A percentile compares a stretch with the other conserved stretches of the same genome.
phyloP scores from a whole-genome alignment of 2,113 vertebrate genomes.

The Onychostoma macrolepis region DNA sequence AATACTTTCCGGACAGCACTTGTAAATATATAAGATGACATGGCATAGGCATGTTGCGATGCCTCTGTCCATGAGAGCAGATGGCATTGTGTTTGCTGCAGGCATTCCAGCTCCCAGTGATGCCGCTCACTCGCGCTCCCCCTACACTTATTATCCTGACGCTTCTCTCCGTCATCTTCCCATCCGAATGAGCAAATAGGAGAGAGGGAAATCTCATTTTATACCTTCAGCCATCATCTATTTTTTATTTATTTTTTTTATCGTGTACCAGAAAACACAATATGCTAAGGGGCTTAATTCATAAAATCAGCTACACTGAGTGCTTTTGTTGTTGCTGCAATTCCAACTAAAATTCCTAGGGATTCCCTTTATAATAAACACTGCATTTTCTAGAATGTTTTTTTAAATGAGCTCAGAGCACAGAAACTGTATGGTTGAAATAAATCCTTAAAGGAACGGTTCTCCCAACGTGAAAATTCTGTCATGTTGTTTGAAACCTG shows the following conservation, averaged over 20 bases:
- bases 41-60: not conserved
- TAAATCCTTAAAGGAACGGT: not conserved
- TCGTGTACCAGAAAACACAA: not conserved
- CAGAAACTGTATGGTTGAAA: not conserved
- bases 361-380: not conserved
- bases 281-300: not conserved
- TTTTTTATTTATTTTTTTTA: not conserved
- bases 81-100: conserved; percentile 39
- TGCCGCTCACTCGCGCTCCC: conserved; percentile 12
- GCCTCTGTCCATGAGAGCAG: conserved; percentile 45
- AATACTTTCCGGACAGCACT: too few relatives aligned
- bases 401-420: not conserved
- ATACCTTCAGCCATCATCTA: conserved; percentile 19
- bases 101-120: conserved; percentile 45
- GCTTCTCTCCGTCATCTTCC: conserved; percentile 1
- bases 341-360: not conserved
- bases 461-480: not conserved
- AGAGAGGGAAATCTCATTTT: conserved; percentile 21
- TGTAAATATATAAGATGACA: not conserved
- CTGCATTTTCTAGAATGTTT: not conserved
- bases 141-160: not conserved
- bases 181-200: not conserved
- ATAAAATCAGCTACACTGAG: not conserved
- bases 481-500: not conserved
- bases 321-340: not conserved